Evolutionary conservation across 2,888 invertebrate species (phyloP), one percentile per base, ranked within the genome.

Genomic region (Anaspis maculata): DNA sequence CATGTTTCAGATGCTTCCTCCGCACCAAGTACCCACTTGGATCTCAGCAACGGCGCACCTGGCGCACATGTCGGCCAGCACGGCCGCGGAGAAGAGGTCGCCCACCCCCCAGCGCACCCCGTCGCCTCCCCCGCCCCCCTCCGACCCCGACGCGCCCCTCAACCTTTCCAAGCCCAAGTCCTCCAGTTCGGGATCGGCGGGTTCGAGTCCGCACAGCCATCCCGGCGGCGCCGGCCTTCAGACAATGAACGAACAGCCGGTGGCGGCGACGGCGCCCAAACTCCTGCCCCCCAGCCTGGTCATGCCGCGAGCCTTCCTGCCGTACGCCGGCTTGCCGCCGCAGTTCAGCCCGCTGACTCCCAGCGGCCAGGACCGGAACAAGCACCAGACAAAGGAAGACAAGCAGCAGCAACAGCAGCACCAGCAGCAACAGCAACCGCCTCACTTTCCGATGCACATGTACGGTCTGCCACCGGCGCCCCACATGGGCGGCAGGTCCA

Each of bases 141-240:
- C 57, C 12, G 83, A 85, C 64, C 78, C 83, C 0, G 90, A 90
- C 60, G 77, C 86, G 2, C 92, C 92, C 1, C 71, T 94, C 25
- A 92, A 92, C 67, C 75, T 92, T 31, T 83, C 83, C 55, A 92
- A 91, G 67, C 91, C 91, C 35, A 83, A 89, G 52, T 62, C 71
- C 46, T 46, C 64, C 48, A 65, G 67, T 39, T 64, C 67, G 32
- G 71, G 72, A 9, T 77, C 78, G 3, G 62, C 76, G 5, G 67
- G 70, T 5, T 71, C 70, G 25, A 69, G 69, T 50, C 71, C 70
- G 13, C 71, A 68, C 42, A 64, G 54, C 43, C 56, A 57, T 11
- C 59, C 63, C 2, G 46, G 53, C 49, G 50, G 64, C 49, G 46
- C 54, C 49, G 50, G 64, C 49, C 45, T 63, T 49, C 53, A 64